Conservation (phyloP, 2,797 vertebrate species). For the Sebastes minor region DNA sequence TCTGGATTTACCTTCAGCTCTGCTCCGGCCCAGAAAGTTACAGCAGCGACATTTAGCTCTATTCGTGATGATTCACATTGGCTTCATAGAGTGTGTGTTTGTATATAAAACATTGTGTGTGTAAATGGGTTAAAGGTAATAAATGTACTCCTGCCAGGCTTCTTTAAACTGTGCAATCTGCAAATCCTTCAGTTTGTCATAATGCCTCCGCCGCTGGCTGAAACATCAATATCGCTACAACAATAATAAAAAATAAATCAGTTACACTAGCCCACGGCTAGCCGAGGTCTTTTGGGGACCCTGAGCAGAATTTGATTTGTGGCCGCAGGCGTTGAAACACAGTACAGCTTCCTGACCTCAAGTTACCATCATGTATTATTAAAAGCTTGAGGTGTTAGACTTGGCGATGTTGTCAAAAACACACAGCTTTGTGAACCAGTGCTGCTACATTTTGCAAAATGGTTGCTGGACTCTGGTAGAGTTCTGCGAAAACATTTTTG, state of each 20-base stretch:
- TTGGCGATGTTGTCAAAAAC: neutral
- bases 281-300: neutral
- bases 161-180: neutral
- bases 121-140: neutral
- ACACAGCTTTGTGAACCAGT: neutral
- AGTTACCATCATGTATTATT: neutral
- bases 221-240: neutral
- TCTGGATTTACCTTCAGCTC: slow-evolving; percentile 3
- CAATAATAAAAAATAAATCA: neutral
- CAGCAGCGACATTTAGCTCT: neutral
- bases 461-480: neutral
- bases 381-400: neutral
- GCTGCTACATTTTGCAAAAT: neutral
- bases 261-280: neutral
- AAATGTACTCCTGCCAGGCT: neutral
- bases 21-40: neutral
- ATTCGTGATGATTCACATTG: slow-evolving; percentile 2
- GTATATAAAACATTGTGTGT: neutral
- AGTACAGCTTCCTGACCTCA: neutral
- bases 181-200: neutral
- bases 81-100: neutral
- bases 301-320: neutral
- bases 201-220: neutral
- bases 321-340: neutral
- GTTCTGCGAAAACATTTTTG: neutral